Percentiles rank a stretch among this genome's conserved stretches.
Conservation (phyloP, 2,113 vertebrate genomes). For the Prolemur simus region DNA sequence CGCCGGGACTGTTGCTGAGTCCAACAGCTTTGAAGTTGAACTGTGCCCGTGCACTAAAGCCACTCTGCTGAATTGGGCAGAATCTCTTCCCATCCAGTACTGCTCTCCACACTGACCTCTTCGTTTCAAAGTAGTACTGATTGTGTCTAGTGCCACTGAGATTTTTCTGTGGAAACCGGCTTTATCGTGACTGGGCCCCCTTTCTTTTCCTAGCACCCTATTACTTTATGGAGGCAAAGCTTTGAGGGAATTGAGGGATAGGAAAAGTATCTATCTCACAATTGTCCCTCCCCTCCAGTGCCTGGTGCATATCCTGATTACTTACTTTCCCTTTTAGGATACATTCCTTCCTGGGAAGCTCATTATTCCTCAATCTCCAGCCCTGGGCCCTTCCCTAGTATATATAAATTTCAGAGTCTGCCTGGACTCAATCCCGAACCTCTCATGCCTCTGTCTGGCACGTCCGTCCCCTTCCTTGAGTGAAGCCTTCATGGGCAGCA, state of each 20-base stretch:
- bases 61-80: not conserved
- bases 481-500: not conserved
- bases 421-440: not conserved
- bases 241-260: not conserved
- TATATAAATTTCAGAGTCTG: not conserved
- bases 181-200: not conserved
- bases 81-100: fast-evolving
- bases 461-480: not conserved
- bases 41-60: not conserved
- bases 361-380: not conserved
- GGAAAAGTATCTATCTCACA: not conserved
- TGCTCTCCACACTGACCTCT: not conserved
- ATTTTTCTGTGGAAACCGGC: not conserved
- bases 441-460: not conserved
- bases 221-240: not conserved
- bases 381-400: not conserved
- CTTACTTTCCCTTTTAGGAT: not conserved
- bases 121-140: not conserved
- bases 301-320: not conserved
- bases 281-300: not conserved
- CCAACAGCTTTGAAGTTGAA: not conserved
- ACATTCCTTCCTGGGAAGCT: not conserved
- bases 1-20: not conserved
- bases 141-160: not conserved
- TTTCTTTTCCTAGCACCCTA: not conserved